A percentile compares a stretch with the other conserved stretches of the same genome.
These are phyloP conservation scores for Crypturellus tataupa DNA, from an alignment of 2,797 vertebrate species.

Conservation along the genomic window DNA sequence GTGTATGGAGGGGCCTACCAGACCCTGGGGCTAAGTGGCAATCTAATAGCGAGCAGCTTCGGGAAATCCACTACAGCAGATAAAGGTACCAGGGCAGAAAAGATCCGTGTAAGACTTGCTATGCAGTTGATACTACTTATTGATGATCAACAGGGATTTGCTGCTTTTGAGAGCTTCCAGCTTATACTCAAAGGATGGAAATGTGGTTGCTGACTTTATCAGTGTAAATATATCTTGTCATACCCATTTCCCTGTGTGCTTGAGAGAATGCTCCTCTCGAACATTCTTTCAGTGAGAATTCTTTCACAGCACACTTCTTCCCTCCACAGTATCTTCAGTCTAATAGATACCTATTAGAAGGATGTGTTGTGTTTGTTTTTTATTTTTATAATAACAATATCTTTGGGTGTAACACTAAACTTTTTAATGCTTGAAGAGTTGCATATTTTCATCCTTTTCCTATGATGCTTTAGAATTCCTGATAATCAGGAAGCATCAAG, in stretches of 20 bases:
- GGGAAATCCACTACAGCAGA: slow-evolving; percentile 95
- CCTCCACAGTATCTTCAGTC: fast-evolving
- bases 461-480: not conserved
- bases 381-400: not conserved
- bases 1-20: slow-evolving; percentile 95
- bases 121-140: not conserved
- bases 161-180: not conserved
- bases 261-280: not conserved
- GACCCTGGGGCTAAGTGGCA: slow-evolving; percentile 92
- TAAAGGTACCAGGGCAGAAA: slow-evolving; percentile 83
- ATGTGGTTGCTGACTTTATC: not conserved
- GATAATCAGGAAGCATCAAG: not conserved
- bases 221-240: not conserved
- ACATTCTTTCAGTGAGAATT: not conserved
- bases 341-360: not conserved
- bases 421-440: not conserved
- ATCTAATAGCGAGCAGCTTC: slow-evolving; percentile 97
- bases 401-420: not conserved
- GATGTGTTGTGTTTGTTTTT: not conserved
- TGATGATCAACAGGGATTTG: not conserved
- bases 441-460: not conserved
- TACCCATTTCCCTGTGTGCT: not conserved
- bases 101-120: not conserved
- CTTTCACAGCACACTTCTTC: no score
- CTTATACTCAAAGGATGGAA: not conserved